Conservation (phyloP, 2,888 invertebrate species). For the Drosophila pseudotakahashii region DNA sequence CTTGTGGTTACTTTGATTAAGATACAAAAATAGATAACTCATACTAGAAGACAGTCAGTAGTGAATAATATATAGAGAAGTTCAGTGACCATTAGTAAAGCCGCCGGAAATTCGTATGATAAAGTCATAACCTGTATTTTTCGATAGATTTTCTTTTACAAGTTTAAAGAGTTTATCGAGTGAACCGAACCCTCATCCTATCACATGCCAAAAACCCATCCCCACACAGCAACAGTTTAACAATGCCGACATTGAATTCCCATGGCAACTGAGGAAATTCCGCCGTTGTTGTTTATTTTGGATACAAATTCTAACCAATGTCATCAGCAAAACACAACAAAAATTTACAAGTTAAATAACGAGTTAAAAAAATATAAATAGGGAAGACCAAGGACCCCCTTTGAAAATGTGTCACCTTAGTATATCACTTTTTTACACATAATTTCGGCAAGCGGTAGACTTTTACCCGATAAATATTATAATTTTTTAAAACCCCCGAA, state of each 20-base stretch:
- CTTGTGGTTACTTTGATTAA: background rate
- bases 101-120: accelerated
- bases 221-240: conserved; percentile 70
- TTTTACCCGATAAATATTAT: conserved; percentile 17
- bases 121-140: background rate
- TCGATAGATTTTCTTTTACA: background rate
- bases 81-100: background rate
- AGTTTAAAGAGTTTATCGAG: conserved; percentile 1
- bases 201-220: conserved; percentile 12
- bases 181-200: conserved; percentile 7
- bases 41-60: conserved; percentile 17
- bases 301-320: conserved; percentile 50
- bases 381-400: background rate
- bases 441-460: conserved; percentile 37
- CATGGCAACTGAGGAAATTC: conserved; percentile 75
- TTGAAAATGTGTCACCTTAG: conserved; percentile 57
- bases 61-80: conserved; percentile 25
- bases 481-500: conserved; percentile 28
- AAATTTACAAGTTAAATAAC: conserved; percentile 26
- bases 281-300: conserved; percentile 77
- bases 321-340: conserved; percentile 46
- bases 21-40: conserved; percentile 33
- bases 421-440: conserved; percentile 49
- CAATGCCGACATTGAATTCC: conserved; percentile 66
- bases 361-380: conserved; percentile 3